A percentile compares a stretch with the other conserved stretches of the same genome.
These are phyloP conservation scores for Caenorhabditis angaria DNA, from an alignment of 2,888 invertebrate species.

Conservation along the genomic window DNA sequence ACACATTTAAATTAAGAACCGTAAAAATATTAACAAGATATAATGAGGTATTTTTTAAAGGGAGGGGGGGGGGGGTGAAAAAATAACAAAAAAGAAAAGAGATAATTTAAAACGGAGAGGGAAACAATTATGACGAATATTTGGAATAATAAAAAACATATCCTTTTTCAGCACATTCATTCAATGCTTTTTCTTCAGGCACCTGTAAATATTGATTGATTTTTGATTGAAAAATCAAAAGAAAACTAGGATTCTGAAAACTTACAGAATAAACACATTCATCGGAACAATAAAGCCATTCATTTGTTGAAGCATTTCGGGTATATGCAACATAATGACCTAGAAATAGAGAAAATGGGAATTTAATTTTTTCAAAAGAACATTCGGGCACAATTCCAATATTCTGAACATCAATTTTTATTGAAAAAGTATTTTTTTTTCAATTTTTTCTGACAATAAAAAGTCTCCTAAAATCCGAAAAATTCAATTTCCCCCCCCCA, in stretches of 20 bases:
- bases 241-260: not conserved
- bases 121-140: not conserved
- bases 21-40: not conserved
- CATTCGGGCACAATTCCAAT: no score
- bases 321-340: slow-evolving; percentile 5
- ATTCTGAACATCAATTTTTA: no score
- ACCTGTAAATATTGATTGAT: not conserved
- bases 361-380: no score
- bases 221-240: not conserved
- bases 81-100: no score
- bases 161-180: not conserved
- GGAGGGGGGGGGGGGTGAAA: no score
- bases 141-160: slow-evolving; percentile 9
- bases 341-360: not conserved
- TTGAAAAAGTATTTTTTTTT: no score
- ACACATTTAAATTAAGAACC: no score
- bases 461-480: no score
- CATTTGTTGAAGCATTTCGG: not conserved
- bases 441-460: not conserved
- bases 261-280: not conserved
- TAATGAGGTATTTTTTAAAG: no score
- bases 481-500: no score
- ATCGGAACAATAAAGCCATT: slow-evolving; percentile 7
- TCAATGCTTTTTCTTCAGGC: not conserved
- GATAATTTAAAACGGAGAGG: no score